Base-by-base conservation (phyloP, 2,797 vertebrate genomes). In the Australoheros facetus region DNA sequence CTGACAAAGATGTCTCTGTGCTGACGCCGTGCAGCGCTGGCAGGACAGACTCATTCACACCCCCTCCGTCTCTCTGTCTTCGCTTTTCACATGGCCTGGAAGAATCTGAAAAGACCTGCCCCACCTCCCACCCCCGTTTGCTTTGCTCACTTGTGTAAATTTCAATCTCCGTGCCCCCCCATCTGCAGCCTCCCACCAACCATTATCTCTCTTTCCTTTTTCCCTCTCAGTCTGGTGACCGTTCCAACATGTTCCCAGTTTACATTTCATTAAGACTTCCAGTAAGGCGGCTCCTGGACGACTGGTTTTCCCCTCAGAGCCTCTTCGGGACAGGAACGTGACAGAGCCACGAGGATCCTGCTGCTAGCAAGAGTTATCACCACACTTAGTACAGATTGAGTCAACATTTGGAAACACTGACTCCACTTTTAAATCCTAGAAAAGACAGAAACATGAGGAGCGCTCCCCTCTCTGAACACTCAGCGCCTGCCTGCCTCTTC, bases 1-100 rank as follows among this genome's bases (percentile, higher is more conserved):
- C 79, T 82, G 81, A 95, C 94, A 96, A 95, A 92, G 83, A 89
- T 89, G 71, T 84, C 90, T 90, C 94, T 96, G 91, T 95, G 94
- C 93, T 93, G 94, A 82, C 77, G 57, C 87, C 71, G 80, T 71
- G 71, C 79, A 88, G 83, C 78, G 51, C 87, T 89, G 89, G 88
- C 90, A 91, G 88, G 89, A 84, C 77, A 73, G 78, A 80, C 85
- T 88, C 91, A 85, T 94, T 94, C 91, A 89, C 86, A 32, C 90
- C 87, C 87, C 66, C 84, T 73, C 84, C 55, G 73, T 75, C 82
- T 53, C 87, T 88, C 88, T 39, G 75, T 71, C 60, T 64, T 64
- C n/a, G 39, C 82, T 77, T 87, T 94, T 95, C 91, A 94, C 87
- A 91, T 56, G 60, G 60, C 37, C 60, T 64, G 55, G 87, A 90